A percentile compares a stretch with the other conserved stretches of the same genome.
phyloP scores from a whole-genome alignment of 2,888 invertebrate species.

The Nomada fucata region DNA sequence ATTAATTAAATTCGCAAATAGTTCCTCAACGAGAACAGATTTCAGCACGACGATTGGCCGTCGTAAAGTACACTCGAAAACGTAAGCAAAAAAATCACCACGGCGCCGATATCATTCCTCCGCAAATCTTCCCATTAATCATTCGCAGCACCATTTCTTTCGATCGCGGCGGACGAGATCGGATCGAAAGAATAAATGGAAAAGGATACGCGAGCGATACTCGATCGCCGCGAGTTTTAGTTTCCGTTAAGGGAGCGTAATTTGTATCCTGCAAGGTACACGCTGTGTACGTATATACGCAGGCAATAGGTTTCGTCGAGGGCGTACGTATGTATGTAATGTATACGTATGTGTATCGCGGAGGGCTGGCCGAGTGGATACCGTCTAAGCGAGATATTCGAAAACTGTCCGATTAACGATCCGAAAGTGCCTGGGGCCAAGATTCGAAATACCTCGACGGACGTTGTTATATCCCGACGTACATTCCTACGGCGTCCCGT shows the following conservation, averaged over 20 bases:
- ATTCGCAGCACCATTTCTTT: too few species aligned
- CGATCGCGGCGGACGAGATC: too few species aligned
- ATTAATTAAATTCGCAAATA: too few species aligned
- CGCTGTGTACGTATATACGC: too few species aligned
- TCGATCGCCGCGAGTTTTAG: neutral
- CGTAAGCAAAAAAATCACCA: too few species aligned
- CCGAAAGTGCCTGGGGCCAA: conserved; percentile 65
- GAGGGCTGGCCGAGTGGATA: conserved; percentile 31
- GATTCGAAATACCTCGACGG: conserved; percentile 70
- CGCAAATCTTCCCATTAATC: too few species aligned
- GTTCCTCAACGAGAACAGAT: too few species aligned
- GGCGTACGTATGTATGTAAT: neutral
- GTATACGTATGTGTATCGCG: conserved; percentile 2
- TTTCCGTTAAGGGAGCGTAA: conserved; percentile 21
- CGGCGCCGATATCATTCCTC: too few species aligned
- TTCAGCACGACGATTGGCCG: too few species aligned
- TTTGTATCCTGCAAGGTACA: conserved; percentile 19
- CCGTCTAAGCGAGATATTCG: conserved; percentile 67
- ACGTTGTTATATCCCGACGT: conserved; percentile 58
- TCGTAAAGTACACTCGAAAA: too few species aligned
- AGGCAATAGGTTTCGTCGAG: neutral
- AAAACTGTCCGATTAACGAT: conserved; percentile 73
- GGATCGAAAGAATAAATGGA: too few species aligned
- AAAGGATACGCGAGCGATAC: neutral
- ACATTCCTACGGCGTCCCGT: conserved; percentile 60